phyloP scores from a whole-genome alignment of 2,888 invertebrate species.

The Mactromeris polynyma region DNA sequence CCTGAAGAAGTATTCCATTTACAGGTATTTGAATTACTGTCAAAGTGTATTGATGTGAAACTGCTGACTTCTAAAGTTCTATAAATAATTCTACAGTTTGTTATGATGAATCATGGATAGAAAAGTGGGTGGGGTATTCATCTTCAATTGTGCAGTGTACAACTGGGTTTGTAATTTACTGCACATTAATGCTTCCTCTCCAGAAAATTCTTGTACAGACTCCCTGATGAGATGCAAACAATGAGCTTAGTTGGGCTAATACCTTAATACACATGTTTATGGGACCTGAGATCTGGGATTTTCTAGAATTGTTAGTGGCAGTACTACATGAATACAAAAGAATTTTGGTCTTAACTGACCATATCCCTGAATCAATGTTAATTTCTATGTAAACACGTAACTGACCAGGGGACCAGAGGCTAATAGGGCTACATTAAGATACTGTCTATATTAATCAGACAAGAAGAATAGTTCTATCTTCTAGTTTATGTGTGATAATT shows the following conservation, averaged over 20 bases:
- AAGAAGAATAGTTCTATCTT: background rate
- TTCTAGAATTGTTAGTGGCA: background rate
- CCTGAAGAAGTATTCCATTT: background rate
- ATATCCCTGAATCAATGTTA: background rate
- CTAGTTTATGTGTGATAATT: conserved; percentile 6
- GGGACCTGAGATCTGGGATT: background rate
- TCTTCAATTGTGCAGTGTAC: background rate
- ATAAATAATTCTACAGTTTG: background rate
- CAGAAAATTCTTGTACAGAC: background rate
- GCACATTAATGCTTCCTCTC: background rate
- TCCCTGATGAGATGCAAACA: background rate
- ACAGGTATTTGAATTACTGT: too few relatives aligned
- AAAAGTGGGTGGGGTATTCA: background rate
- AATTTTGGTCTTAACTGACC: background rate
- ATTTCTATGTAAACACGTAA: background rate
- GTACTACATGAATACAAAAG: background rate
- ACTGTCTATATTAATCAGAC: background rate
- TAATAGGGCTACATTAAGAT: conserved; percentile 4
- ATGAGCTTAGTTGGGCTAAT: background rate
- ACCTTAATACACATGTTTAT: background rate
- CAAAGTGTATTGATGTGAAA: background rate
- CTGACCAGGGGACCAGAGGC: background rate
- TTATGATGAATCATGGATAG: background rate
- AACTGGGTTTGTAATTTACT: background rate
- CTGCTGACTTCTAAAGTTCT: background rate